Conservation (phyloP, 2,797 vertebrate genomes). For the Hirundo rustica region DNA sequence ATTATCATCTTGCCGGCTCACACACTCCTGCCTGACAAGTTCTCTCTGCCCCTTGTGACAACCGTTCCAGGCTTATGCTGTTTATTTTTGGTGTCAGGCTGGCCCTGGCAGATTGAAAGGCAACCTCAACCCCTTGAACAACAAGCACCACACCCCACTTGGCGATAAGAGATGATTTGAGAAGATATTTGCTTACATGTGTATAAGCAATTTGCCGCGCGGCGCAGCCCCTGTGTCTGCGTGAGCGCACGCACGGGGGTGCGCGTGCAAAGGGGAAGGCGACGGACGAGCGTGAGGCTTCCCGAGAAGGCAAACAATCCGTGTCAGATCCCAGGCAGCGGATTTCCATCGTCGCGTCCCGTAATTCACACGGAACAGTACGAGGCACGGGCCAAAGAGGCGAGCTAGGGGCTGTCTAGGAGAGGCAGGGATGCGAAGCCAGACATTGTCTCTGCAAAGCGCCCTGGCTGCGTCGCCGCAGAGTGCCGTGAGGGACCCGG, state of each 20-base stretch:
- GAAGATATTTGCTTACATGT: constrained; percentile 87
- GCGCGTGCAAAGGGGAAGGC: constrained; percentile 58
- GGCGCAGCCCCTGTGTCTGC: constrained; percentile 48
- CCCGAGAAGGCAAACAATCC: constrained; percentile 60
- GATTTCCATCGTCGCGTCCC: constrained; percentile 76
- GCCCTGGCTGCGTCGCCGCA: neutral
- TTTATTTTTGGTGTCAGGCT: constrained; percentile 85
- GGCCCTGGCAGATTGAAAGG: constrained; percentile 79
- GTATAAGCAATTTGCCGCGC: constrained; percentile 82
- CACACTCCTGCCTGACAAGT: constrained; percentile 93
- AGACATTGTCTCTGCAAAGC: neutral
- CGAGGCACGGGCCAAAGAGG: neutral
- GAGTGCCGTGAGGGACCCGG: neutral
- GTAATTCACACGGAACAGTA: constrained; percentile 57
- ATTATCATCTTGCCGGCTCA: constrained; percentile 96
- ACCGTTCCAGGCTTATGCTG: constrained; percentile 78
- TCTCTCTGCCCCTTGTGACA: constrained; percentile 88
- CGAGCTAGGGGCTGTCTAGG: neutral
- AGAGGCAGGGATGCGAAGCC: neutral
- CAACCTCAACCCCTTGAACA: constrained; percentile 80
- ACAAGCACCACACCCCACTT: constrained; percentile 82
- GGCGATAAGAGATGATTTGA: constrained; percentile 90
- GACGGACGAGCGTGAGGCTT: constrained; percentile 2
- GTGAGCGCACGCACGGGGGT: neutral
- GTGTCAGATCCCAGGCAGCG: constrained; percentile 62